phyloP scores from a whole-genome alignment of 1,140 invertebrate genomes.

The Belonocnema kinseyi region DNA sequence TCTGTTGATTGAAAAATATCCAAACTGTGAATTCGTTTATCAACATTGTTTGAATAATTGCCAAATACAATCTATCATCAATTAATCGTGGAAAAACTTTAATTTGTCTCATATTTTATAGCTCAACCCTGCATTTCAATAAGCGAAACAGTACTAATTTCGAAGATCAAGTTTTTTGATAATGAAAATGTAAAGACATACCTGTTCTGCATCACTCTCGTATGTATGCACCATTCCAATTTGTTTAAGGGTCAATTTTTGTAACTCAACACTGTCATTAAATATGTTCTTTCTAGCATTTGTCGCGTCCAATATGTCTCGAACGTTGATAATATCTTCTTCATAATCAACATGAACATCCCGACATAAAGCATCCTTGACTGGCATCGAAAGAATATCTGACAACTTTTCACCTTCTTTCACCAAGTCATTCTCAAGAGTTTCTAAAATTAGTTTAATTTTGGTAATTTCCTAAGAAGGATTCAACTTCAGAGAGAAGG shows the following conservation, averaged over 20 bases:
- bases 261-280: conserved; percentile 82
- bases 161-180: too few species aligned
- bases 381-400: conserved; percentile 86
- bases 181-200: conserved; percentile 45
- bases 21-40: too few species aligned
- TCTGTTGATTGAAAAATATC: too few species aligned
- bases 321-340: conserved; percentile 83
- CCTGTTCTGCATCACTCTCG: conserved; percentile 84
- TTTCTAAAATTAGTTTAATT: conserved; percentile 71
- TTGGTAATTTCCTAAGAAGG: too few species aligned
- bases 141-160: too few species aligned
- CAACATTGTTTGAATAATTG: too few species aligned
- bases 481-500: too few species aligned
- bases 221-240: conserved; percentile 84
- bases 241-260: conserved; percentile 86
- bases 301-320: conserved; percentile 81
- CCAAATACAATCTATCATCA: too few species aligned
- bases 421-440: conserved; percentile 81
- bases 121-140: too few species aligned
- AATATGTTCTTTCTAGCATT: conserved; percentile 81
- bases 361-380: conserved; percentile 86
- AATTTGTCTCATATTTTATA: too few species aligned
- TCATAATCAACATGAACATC: conserved; percentile 85
- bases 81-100: too few species aligned
- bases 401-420: conserved; percentile 87